phyloP scores from a whole-genome alignment of 1,140 invertebrate genomes.

The Caenorhabditis remanei region DNA sequence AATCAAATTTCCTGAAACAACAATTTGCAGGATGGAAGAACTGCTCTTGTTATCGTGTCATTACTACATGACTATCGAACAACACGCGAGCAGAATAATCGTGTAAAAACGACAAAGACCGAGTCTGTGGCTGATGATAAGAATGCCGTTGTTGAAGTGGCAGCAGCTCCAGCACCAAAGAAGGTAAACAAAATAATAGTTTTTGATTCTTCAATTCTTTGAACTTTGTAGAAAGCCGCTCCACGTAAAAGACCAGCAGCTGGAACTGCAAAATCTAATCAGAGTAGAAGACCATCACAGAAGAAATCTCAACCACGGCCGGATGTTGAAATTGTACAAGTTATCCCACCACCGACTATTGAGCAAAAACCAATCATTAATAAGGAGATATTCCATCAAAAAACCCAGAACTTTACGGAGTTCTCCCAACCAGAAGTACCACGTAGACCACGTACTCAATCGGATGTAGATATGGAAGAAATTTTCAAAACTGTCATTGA shows the following conservation, averaged over 20 bases:
- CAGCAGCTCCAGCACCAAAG: background rate
- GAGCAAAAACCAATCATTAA: background rate
- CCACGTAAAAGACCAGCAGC: background rate
- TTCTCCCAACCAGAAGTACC: background rate
- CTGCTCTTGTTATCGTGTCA: slow-evolving; percentile 27
- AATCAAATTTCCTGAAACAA: background rate
- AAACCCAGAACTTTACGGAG: background rate
- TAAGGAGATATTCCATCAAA: background rate
- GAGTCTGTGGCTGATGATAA: background rate
- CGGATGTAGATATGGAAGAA: slow-evolving; percentile 29
- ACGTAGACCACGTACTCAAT: background rate
- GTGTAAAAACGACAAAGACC: background rate
- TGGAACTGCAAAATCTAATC: background rate
- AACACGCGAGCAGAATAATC: slow-evolving; percentile 33
- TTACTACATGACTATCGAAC: slow-evolving; percentile 27
- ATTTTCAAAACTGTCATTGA: slow-evolving; percentile 45
- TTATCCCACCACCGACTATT: background rate
- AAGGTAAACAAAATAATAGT: background rate
- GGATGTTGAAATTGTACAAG: background rate
- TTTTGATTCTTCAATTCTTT: background rate
- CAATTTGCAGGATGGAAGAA: slow-evolving; percentile 24
- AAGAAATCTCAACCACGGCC: background rate
- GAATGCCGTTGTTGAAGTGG: background rate
- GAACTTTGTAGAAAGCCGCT: slow-evolving; percentile 16
- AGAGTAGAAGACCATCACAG: background rate